Percentiles rank a stretch among this genome's conserved stretches.
Conservation (phyloP, 2,113 vertebrate genomes). For the Lophius piscatorius region DNA sequence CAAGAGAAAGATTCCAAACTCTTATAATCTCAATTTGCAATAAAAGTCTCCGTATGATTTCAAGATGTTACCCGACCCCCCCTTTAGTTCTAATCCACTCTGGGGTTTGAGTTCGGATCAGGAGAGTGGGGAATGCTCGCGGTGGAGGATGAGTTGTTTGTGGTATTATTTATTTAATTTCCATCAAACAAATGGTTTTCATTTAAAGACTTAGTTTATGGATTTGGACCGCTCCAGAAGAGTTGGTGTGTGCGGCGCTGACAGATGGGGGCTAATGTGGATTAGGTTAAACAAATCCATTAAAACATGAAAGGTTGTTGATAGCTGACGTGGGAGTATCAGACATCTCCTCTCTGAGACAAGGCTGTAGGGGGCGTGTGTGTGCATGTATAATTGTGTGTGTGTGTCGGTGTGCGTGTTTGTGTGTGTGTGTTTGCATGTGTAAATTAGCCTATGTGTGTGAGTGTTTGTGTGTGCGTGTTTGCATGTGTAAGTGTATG, state of each 20-base stretch:
- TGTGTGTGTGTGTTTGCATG: neutral
- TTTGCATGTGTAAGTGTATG: too few relatives aligned
- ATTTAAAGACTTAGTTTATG: conserved; percentile 23
- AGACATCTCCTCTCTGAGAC: conserved; percentile 53
- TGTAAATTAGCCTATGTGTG: too few relatives aligned
- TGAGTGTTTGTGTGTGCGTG: neutral
- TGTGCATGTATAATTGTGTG: too few relatives aligned
- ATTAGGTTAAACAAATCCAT: conserved; percentile 62
- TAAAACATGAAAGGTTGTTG: conserved; percentile 68
- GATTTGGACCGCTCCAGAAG: conserved; percentile 15
- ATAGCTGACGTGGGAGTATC: conserved; percentile 64
- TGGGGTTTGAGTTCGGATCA: conserved; percentile 22
- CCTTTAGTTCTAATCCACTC: too few relatives aligned
- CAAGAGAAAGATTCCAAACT: too few relatives aligned
- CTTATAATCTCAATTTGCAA: neutral
- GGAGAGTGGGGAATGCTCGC: neutral
- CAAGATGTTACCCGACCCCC: too few relatives aligned
- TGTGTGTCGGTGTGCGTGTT: too few relatives aligned
- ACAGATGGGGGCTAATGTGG: conserved; percentile 29
- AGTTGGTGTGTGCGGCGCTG: conserved; percentile 3
- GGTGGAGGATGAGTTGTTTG: conserved; percentile 1
- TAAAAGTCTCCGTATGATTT: neutral
- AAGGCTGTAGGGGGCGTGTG: conserved; percentile 24
- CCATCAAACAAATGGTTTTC: conserved; percentile 42
- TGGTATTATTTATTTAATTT: conserved; percentile 25